phyloP scores from a whole-genome alignment of 2,797 vertebrate species.

The Cossypha niveicapilla region DNA sequence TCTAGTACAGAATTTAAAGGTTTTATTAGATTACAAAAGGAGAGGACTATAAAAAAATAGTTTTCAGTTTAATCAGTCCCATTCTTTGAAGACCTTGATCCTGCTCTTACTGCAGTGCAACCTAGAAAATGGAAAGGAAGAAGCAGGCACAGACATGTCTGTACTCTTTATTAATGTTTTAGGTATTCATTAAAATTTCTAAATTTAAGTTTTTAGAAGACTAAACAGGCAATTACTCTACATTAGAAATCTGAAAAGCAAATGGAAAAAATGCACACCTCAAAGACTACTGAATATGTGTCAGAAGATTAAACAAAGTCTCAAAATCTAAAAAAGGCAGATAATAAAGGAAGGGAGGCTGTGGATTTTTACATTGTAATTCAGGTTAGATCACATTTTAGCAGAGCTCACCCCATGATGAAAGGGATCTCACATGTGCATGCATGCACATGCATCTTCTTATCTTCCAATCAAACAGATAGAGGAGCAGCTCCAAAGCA shows the following conservation, averaged over 20 bases:
- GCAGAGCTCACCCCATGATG: not conserved
- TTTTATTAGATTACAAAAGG: slow-evolving; percentile 1
- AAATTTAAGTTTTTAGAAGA: slow-evolving; percentile 15
- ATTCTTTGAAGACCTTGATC: not conserved
- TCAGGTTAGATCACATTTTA: slow-evolving; percentile 20
- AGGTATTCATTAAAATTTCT: slow-evolving; percentile 25
- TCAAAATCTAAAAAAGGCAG: not conserved
- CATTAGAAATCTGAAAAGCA: not conserved
- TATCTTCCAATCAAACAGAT: not conserved
- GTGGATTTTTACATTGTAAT: not conserved
- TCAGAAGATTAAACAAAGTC: not conserved
- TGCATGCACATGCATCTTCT: not conserved
- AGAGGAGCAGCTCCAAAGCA: not conserved
- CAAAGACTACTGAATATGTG: not conserved
- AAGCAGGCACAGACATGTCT: slow-evolving; percentile 1
- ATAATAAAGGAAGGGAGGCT: not conserved
- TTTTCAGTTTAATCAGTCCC: not conserved
- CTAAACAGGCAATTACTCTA: slow-evolving; percentile 26
- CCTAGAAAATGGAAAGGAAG: not conserved
- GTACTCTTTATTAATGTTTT: not conserved
- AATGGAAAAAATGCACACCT: not conserved
- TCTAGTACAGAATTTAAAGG: not conserved
- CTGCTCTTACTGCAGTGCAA: not conserved
- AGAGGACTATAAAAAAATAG: not conserved
- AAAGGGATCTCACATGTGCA: not conserved